Base-by-base conservation (phyloP, 1,140 invertebrate genomes). In the Pachyrhynchus sulphureomaculatus region DNA sequence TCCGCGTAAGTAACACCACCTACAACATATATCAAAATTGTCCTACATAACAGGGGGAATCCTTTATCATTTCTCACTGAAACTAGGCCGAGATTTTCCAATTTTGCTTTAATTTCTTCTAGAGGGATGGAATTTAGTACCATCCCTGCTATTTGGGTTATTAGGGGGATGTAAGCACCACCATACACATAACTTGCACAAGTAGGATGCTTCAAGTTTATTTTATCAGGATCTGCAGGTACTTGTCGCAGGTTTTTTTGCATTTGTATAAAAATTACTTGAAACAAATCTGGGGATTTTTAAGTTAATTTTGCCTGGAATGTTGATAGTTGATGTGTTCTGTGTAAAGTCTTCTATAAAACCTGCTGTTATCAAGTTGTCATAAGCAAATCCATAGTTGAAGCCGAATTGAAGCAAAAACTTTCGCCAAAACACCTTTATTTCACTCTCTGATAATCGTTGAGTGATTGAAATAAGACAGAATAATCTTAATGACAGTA, bases 1-100 rank as follows among this genome's bases (percentile, higher is more conserved):
- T 97, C 95, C 0, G 91, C 90, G 77, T 89, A 94, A 0, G 90
- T 94, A n/a, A 95, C 84, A n/a, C 94, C 95, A 4, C 95, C 95
- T 56, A 96, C 77, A 52, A 96, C 80, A 75, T 86, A 94, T 12
- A 96, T 84, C 41, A 96, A 79, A 45, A 95, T 78, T 44, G 83
- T 82, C 69, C 83, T 85, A 6, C 81, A 80, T 39, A 81, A 80
- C 36, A 88, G 66, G 0, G 81, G 77, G 60, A 83, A 83, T 0
- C 77, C 59, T 33, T 62, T 67, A 12, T 66, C 65, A 45, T 73
- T 71, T 59, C 55, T 58, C 42, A 73, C 32, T 29, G 34, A 52
- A 5, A 74, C 41, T 23, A 58, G 53, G 12, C 68, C 72, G 20
- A 75, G 60, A 51, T 41, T 20, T 13, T 72, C 66, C 37, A 75